Evolutionary conservation across 2,113 vertebrate species (phyloP), one percentile per base, ranked within the genome.

Genomic region (Drymodes brunneopygia): DNA sequence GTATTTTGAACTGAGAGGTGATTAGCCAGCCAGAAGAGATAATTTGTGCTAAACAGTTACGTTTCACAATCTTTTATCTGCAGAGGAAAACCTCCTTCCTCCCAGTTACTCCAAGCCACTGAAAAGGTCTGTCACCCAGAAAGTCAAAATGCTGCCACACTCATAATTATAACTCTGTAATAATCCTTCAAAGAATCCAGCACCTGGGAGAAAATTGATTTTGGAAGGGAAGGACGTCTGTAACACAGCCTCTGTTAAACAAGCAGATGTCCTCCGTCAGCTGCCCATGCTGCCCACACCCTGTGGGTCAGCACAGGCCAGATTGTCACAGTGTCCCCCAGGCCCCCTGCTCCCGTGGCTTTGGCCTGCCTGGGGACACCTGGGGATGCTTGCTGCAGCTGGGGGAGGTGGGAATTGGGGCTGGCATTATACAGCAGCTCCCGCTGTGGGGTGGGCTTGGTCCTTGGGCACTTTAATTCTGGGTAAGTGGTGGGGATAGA

Each of bases 301-400:
- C 44, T 1, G 2, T 5, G n/a, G 82, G 19, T 62, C 2, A 3
- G 15, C 58, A 81, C 47, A 2, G 5, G 21, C 36, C 22, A 6
- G 38, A 96, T 97, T 97, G 95, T 83, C 86, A 88, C 92, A 80
- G 21, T 66, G 58, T 96, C 83, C 92, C 95, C 94, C 33, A 14
- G 96, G 96, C 91, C 95, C 91, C 95, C 97, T 96, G 96, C 97
- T 97, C 94, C 91, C 40, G 29, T 57, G 96, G 96, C 95, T 91
- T 71, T 78, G 25, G 24, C 45, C 28, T 4, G 0, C 36, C 3
- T 21, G 12, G 56, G 48, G 47, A 64, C 56, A n/a, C n/a, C 11
- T 10, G 47, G 29, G 29, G 47, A 56, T 10, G 27, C 42, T n/a
- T 2, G 0, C 14, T 24, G 48, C 38, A 11, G 51, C 45, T n/a